Evolutionary conservation across 2,888 invertebrate genomes (phyloP).

Genomic region (Dynastes maya): DNA sequence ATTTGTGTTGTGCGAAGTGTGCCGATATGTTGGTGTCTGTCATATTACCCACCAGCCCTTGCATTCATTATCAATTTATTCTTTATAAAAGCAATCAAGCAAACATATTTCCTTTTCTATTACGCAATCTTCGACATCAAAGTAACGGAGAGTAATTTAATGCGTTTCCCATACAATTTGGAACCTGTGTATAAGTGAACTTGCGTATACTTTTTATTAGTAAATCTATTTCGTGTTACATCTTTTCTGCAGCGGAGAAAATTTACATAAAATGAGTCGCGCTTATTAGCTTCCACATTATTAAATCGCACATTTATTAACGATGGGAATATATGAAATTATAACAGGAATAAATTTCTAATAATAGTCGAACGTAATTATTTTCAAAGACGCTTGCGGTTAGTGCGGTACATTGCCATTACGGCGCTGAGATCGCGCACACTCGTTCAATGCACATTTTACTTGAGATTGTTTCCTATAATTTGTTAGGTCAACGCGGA

Average conservation of each 20-base stretch:
- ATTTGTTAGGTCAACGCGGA: neutral
- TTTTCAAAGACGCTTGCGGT: slow-evolving; percentile 8
- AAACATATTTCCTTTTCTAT: no score
- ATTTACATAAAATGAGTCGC: slow-evolving; percentile 23
- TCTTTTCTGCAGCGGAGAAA: neutral
- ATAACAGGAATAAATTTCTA: slow-evolving; percentile 22
- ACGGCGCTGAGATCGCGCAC: neutral
- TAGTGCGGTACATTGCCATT: slow-evolving; percentile 1
- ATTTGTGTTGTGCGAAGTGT: no score
- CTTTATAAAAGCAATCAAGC: no score
- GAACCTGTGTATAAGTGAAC: neutral
- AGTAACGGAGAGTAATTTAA: no score
- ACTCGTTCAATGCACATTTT: neutral
- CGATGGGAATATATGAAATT: slow-evolving; percentile 25
- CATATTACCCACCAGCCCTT: no score
- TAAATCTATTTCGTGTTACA: neutral
- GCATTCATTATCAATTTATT: no score
- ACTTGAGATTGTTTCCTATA: neutral
- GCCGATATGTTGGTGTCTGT: no score
- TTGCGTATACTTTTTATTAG: neutral
- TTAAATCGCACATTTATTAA: slow-evolving; percentile 22
- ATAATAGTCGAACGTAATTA: slow-evolving; percentile 1
- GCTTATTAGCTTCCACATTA: neutral
- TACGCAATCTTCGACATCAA: no score
- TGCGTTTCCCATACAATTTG: slow-evolving; percentile 15